phyloP scores from a whole-genome alignment of 2,113 vertebrate species.

The Gavia stellata region DNA sequence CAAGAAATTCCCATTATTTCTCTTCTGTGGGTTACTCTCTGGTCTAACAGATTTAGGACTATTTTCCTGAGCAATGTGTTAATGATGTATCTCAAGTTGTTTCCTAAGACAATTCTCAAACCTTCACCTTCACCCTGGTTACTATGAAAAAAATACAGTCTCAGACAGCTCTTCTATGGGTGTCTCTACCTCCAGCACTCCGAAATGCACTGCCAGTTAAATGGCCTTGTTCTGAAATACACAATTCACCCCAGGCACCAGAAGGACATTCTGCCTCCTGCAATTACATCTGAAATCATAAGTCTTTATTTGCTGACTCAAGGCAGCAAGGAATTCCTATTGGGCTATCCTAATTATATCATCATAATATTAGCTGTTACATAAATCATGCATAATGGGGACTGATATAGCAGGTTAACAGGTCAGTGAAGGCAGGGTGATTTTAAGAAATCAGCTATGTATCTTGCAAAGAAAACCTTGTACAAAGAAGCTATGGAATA shows the following conservation, averaged over 20 bases:
- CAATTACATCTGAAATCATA: not conserved
- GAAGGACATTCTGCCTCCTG: slow-evolving; percentile 7
- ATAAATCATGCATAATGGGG: not conserved
- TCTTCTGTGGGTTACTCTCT: not conserved
- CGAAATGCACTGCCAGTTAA: not conserved
- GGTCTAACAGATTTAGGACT: not conserved
- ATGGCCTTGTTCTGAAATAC: not conserved
- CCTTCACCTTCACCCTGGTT: not conserved
- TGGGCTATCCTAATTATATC: slow-evolving; percentile 40
- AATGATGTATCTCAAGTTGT: not conserved
- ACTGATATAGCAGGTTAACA: not conserved
- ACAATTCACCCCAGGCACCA: not conserved
- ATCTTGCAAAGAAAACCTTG: not conserved
- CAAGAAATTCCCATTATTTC: not conserved
- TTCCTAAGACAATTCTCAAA: not conserved
- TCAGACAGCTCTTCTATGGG: not conserved
- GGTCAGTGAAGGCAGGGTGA: not conserved
- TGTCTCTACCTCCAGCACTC: not conserved
- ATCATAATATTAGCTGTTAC: not conserved
- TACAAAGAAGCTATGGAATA: not conserved
- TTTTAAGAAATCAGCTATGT: not conserved
- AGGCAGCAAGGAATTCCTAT: slow-evolving; percentile 22
- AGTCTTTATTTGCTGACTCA: slow-evolving; percentile 43
- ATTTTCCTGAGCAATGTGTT: not conserved
- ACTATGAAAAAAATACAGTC: not conserved